Percentiles rank a stretch among this genome's conserved stretches.
Conservation (phyloP, 2,113 vertebrate genomes). For the Spea multiplicata region DNA sequence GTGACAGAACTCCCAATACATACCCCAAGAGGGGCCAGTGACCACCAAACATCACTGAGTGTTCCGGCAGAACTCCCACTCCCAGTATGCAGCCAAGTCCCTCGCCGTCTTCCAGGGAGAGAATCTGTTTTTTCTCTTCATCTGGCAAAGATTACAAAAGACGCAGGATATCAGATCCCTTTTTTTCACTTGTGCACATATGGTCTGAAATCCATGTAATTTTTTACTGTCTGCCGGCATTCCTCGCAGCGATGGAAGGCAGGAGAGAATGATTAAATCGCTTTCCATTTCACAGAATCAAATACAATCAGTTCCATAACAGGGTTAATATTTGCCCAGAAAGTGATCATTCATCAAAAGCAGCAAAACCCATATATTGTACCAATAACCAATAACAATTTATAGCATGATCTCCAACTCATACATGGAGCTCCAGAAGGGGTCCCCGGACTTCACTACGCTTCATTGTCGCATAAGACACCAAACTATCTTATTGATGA, state of each 20-base stretch:
- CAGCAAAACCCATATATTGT: conserved; percentile 44
- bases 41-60: conserved; percentile 50
- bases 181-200: conserved; percentile 78
- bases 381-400: no score
- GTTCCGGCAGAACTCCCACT: conserved; percentile 61
- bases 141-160: conserved; percentile 75
- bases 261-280: conserved; percentile 82
- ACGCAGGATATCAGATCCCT: conserved; percentile 70
- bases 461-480: no score
- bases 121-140: conserved; percentile 82
- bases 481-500: no score
- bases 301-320: conserved; percentile 76
- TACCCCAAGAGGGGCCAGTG: no score
- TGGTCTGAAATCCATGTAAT: conserved; percentile 80
- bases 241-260: conserved; percentile 77
- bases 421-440: no score
- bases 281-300: conserved; percentile 76
- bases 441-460: no score
- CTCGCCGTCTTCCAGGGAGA: conserved; percentile 81
- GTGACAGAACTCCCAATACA: no score
- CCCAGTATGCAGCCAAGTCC: conserved; percentile 74
- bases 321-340: conserved; percentile 76
- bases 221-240: conserved; percentile 74
- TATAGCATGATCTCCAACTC: no score
- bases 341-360: conserved; percentile 72